These are phyloP conservation scores for Sarcophaga caerulescens DNA, from an alignment of 2,888 invertebrate genomes.

Conservation along the genomic window DNA sequence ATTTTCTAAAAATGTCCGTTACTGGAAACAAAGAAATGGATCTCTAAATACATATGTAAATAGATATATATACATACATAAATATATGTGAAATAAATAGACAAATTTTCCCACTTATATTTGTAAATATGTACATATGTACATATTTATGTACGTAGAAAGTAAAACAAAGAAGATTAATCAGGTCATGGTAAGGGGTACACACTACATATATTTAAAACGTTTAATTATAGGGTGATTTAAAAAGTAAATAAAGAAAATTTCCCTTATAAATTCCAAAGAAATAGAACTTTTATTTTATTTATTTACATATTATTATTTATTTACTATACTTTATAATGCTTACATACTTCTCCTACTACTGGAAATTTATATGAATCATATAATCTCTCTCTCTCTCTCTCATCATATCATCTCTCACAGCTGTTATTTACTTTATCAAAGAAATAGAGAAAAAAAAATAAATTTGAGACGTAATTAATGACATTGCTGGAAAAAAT, in stretches of 20 bases:
- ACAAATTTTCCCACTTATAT: neutral
- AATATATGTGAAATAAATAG: neutral
- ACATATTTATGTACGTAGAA: no score
- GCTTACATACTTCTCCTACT: neutral
- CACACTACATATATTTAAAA: neutral
- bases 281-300: neutral
- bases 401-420: neutral
- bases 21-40: neutral
- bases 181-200: slow-evolving; percentile 41
- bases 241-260: slow-evolving; percentile 24
- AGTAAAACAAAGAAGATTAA: slow-evolving; percentile 21
- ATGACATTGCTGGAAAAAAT: neutral
- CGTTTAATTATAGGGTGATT: neutral
- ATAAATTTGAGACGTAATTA: slow-evolving; percentile 2
- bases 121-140: neutral
- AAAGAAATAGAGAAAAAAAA: neutral
- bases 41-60: neutral
- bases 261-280: neutral
- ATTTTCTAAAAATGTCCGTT: neutral
- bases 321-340: neutral
- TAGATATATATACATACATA: neutral
- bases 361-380: neutral
- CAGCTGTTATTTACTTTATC: neutral
- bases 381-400: neutral
- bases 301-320: neutral